Conservation (phyloP, 1,140 invertebrate genomes). For the Pseudobourletiella spinata region DNA sequence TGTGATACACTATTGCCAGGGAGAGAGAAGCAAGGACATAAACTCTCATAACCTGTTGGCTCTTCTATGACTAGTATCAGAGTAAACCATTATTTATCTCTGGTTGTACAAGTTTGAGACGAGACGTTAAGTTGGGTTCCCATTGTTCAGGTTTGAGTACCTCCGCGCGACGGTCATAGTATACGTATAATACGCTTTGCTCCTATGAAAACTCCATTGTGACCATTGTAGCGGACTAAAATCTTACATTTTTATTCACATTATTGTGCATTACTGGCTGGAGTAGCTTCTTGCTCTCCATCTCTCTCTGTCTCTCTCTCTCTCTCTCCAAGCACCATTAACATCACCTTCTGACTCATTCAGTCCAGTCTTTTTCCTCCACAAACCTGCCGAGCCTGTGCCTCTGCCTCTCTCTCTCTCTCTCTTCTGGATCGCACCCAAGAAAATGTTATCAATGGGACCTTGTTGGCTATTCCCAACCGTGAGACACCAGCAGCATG, state of each 20-base stretch:
- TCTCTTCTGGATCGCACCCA: neutral
- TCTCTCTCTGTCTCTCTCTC: no score
- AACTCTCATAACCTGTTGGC: neutral
- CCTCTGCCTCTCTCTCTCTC: no score
- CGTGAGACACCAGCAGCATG: neutral
- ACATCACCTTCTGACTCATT: slow-evolving; percentile 3
- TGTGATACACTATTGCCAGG: no score
- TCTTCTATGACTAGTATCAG: no score
- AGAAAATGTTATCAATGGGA: slow-evolving; percentile 5
- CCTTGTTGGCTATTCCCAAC: neutral
- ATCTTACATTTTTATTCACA: slow-evolving; percentile 5
- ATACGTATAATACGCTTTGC: neutral
- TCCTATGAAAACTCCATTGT: neutral
- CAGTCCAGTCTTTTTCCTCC: slow-evolving; percentile 1
- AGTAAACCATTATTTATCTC: no score
- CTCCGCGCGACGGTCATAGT: slow-evolving; percentile 10
- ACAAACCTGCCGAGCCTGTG: neutral
- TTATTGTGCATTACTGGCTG: neutral
- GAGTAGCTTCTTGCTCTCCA: neutral
- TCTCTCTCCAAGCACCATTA: slow-evolving; percentile 1
- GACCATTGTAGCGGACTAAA: neutral
- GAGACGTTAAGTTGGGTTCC: no score
- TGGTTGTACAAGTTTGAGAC: no score
- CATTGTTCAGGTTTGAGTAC: slow-evolving; percentile 17
- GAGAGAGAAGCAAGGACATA: no score